Evolutionary conservation across 1,140 invertebrate genomes (phyloP), one percentile per base, ranked within the genome.

Genomic region (Lithobius niger): DNA sequence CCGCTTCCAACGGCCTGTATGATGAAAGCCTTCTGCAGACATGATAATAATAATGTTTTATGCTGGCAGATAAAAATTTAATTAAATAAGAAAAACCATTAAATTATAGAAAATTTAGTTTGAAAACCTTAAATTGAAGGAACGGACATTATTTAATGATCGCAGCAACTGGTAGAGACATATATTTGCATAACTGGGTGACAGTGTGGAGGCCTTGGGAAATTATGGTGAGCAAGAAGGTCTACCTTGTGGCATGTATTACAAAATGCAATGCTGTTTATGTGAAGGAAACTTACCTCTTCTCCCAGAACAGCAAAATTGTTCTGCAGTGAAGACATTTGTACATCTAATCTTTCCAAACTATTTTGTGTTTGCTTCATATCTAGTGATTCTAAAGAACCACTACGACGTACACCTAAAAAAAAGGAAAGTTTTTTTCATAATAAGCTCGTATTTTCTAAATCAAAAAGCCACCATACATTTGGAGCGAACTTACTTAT

Each of bases 221-320:
- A 40, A 40, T n/a, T n/a, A 18, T 40, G 31, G 10, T 40, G 31
- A 18, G 18, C 10, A 40, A 13, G 31, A 18, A 40, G 31, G 10
- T 40, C 18, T 13, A 18, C 31, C 18, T 40, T 40, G 18, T 40
- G 10, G 18, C 18, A 40, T 40, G 10, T 13, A 40, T n/a, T n/a
- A n/a, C n/a, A n/a, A n/a, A n/a, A n/a, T n/a, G n/a, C n/a, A n/a
- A n/a, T n/a, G n/a, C n/a, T n/a, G n/a, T n/a, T n/a, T n/a, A n/a
- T n/a, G n/a, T n/a, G n/a, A n/a, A n/a, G n/a, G n/a, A 36, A 36
- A 55, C 64, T 69, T 71, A 86, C 86, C 77, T 91, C 86, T 64
- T 82, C 79, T 64, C 86, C 88, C 15, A 91, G 74, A 27, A 82
- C 81, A 1, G 84, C 84, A 16, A 90, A 85, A 67, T 90, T 86